A percentile compares a stretch with the other conserved stretches of the same genome.
Conservation (phyloP, 2,888 invertebrate species). For the Drosophila demipolita region DNA sequence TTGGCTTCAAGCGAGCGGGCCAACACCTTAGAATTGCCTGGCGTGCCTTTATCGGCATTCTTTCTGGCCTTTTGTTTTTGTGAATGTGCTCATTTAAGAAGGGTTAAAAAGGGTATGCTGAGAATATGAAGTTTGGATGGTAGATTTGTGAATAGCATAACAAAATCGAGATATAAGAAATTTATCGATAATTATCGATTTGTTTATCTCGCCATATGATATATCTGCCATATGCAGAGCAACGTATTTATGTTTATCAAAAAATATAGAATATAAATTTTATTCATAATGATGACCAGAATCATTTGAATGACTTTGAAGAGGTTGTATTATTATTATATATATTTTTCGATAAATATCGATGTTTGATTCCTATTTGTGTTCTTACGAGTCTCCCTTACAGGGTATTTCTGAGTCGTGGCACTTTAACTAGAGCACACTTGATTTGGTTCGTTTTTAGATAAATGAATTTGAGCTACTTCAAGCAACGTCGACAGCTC, state of each 20-base stretch:
- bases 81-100: not conserved
- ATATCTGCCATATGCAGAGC: not conserved
- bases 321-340: not conserved
- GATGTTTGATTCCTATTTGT: not conserved
- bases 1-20: constrained; percentile 57
- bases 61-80: constrained; percentile 19
- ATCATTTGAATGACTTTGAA: not conserved
- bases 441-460: constrained; percentile 59
- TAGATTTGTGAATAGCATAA: not conserved
- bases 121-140: too few species aligned
- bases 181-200: not conserved
- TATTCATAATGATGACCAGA: too few species aligned
- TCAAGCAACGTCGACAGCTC: constrained; percentile 68
- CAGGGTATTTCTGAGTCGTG: not conserved
- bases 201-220: too few species aligned
- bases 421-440: not conserved
- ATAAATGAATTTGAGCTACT: constrained; percentile 78
- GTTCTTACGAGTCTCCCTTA: too few species aligned
- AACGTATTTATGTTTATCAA: too few species aligned
- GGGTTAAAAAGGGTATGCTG: not conserved
- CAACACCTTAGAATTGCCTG: constrained; percentile 72
- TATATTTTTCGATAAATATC: not conserved
- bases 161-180: not conserved
- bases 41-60: constrained; percentile 66
- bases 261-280: too few species aligned